Percentiles rank a stretch among this genome's conserved stretches.
phyloP scores from a whole-genome alignment of 2,888 invertebrate species.

The Zele albiditarsus region DNA sequence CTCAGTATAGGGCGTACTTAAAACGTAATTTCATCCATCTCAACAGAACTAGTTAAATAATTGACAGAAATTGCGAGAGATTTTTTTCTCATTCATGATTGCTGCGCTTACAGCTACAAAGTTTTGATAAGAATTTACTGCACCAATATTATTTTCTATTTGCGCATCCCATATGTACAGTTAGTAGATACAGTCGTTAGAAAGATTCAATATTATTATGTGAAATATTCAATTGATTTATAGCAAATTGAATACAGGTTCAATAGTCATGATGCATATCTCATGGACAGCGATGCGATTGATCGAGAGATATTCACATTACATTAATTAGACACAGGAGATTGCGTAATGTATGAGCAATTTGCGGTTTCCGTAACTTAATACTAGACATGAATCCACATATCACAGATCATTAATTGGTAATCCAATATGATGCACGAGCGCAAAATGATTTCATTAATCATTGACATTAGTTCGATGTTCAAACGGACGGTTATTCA shows the following conservation, averaged over 20 bases:
- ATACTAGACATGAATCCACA: slow-evolving; percentile 8
- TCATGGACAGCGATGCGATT: background rate
- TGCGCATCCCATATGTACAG: too few species aligned
- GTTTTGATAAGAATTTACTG: too few species aligned
- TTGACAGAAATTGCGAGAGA: too few species aligned
- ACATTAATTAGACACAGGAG: slow-evolving; percentile 22
- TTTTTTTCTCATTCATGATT: too few species aligned
- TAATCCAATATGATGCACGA: slow-evolving; percentile 6
- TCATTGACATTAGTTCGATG: background rate
- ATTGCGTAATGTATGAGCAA: slow-evolving; percentile 13
- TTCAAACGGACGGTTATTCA: background rate
- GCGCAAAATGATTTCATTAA: background rate
- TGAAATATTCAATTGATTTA: slow-evolving; percentile 12
- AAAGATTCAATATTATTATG: background rate
- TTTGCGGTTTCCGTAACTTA: slow-evolving; percentile 24
- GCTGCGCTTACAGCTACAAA: too few species aligned
- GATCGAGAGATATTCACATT: background rate
- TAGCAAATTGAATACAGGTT: background rate
- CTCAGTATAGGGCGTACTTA: too few species aligned
- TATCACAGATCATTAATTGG: slow-evolving; percentile 23
- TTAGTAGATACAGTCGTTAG: too few species aligned
- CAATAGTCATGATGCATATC: background rate
- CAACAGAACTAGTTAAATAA: too few species aligned
- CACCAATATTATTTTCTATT: too few species aligned
- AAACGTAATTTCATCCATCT: too few species aligned